Conservation (phyloP, 2,797 vertebrate genomes). For the Phylloscopus collybita region DNA sequence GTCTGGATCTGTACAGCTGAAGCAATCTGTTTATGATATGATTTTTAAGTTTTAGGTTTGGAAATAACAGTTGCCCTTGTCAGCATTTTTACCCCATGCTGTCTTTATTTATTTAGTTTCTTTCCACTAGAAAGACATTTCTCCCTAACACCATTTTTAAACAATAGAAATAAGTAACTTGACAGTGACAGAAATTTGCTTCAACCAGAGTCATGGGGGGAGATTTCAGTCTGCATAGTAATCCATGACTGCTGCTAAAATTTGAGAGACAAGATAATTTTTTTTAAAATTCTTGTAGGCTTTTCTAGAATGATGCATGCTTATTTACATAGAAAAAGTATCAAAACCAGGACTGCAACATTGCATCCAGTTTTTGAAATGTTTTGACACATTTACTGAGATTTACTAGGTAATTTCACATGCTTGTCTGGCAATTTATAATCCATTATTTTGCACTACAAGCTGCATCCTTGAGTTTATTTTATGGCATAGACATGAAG, state of each 20-base stretch:
- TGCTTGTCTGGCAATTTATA: conserved; percentile 31
- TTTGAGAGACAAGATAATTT: background rate
- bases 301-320: background rate
- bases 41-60: background rate
- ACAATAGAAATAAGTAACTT: background rate
- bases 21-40: background rate
- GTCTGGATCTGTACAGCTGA: rapidly evolving
- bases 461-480: conserved; percentile 51
- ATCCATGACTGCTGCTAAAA: background rate
- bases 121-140: background rate
- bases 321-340: background rate
- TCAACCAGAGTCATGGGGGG: background rate
- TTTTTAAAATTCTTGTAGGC: background rate
- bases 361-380: conserved; percentile 26
- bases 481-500: conserved; percentile 13
- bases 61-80: background rate
- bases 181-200: background rate
- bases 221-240: background rate
- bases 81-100: background rate
- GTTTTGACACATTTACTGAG: conserved; percentile 25
- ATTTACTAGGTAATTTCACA: conserved; percentile 52
- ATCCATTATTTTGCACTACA: conserved; percentile 38
- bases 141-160: background rate
- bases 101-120: background rate
- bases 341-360: background rate